Percentiles rank a stretch among this genome's conserved stretches.
phyloP scores from a whole-genome alignment of 2,888 invertebrate species.

The Lamellibrachia satsuma region DNA sequence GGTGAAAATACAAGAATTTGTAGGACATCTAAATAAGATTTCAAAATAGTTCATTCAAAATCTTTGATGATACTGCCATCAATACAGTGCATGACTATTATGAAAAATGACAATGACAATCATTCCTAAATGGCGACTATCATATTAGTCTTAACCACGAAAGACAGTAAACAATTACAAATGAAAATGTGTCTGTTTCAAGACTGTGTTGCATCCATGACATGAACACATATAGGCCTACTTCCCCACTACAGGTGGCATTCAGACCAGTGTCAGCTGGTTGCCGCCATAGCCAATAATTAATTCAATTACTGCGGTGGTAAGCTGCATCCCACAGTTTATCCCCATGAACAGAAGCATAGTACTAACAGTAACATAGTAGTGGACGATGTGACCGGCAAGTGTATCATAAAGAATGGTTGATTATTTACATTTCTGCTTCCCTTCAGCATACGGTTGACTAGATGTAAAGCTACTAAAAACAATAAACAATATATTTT shows the following conservation, averaged over 20 bases:
- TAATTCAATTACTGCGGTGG: not conserved
- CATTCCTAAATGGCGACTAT: not conserved
- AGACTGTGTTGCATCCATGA: not conserved
- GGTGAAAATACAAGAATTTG: conserved; percentile 13
- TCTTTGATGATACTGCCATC: not conserved
- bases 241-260: not conserved
- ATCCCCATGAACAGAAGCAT: too few relatives aligned
- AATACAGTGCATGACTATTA: not conserved
- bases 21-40: not conserved
- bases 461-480: not conserved
- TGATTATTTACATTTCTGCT: not conserved
- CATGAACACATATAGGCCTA: not conserved
- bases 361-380: not conserved
- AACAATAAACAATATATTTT: not conserved
- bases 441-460: not conserved
- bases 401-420: not conserved
- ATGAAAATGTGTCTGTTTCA: not conserved
- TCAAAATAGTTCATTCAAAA: not conserved
- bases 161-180: not conserved
- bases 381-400: not conserved
- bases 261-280: not conserved
- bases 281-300: not conserved
- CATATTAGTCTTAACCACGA: not conserved
- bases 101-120: not conserved
- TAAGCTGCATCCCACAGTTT: not conserved